Conservation (phyloP, 2,113 vertebrate species). For the Sitta europaea region DNA sequence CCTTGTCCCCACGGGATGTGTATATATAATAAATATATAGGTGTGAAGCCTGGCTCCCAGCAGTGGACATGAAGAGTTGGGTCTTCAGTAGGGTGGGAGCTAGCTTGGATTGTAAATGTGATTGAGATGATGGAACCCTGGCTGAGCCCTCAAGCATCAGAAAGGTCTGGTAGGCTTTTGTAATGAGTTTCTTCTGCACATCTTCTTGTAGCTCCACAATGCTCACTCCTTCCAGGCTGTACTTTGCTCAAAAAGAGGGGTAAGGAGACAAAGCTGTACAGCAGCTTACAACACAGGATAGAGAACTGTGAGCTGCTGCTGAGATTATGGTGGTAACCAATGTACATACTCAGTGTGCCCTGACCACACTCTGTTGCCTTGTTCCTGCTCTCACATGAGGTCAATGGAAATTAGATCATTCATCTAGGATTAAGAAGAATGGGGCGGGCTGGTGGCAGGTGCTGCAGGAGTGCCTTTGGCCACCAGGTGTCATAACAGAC, state of each 20-base stretch:
- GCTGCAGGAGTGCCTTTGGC: conserved; percentile 5
- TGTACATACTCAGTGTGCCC: background rate
- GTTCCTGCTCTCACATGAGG: background rate
- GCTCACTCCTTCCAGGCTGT: background rate
- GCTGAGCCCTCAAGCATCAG: background rate
- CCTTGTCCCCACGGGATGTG: background rate
- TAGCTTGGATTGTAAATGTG: background rate
- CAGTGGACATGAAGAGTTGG: background rate
- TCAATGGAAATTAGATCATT: background rate
- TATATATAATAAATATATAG: conserved; percentile 56
- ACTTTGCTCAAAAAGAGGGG: background rate
- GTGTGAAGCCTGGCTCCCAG: background rate
- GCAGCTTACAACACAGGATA: background rate
- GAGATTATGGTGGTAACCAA: background rate
- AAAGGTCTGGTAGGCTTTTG: background rate
- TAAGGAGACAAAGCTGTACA: background rate
- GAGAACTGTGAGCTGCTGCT: background rate
- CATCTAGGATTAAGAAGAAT: background rate
- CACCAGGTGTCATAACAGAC: conserved; percentile 31
- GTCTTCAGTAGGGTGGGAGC: background rate
- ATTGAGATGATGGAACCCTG: background rate
- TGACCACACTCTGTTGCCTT: background rate
- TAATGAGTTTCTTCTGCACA: background rate
- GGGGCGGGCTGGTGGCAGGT: background rate
- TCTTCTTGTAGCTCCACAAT: background rate